These are phyloP conservation scores for Bos taurus DNA, from an alignment of 2,113 vertebrate species.

Conservation along the genomic window DNA sequence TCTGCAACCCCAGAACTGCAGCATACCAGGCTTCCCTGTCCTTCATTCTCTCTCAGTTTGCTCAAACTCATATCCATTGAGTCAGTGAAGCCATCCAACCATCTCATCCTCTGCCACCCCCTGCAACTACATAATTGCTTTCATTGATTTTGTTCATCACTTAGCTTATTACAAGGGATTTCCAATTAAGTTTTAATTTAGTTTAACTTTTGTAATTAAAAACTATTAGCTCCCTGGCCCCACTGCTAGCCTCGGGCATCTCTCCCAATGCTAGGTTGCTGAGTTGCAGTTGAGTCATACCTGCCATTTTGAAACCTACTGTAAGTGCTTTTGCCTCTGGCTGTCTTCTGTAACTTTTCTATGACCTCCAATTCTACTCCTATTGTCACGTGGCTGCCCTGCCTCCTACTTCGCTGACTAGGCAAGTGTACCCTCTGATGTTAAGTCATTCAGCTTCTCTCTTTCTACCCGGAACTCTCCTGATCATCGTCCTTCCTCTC, in stretches of 20 bases:
- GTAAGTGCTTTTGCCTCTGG: not conserved
- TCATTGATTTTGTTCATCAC: not conserved
- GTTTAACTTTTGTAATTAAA: not conserved
- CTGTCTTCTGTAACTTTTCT: not conserved
- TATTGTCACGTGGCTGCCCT: not conserved
- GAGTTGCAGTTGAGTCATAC: not conserved
- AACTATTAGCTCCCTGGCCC: not conserved
- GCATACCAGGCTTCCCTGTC: not conserved
- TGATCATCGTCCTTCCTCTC: not conserved
- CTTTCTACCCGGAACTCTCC: not conserved
- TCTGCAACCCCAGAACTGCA: not conserved
- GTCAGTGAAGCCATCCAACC: not conserved
- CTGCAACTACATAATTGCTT: not conserved
- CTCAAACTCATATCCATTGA: not conserved
- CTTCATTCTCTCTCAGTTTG: not conserved
- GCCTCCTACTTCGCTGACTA: not conserved
- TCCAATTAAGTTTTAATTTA: not conserved
- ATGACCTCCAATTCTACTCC: not conserved
- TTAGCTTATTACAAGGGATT: not conserved
- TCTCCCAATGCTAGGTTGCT: not conserved
- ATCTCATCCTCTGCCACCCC: not conserved
- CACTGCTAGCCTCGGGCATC: not conserved
- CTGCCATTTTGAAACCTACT: not conserved
- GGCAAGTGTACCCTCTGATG: not conserved
- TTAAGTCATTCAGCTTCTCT: not conserved